Evolutionary conservation across 1,140 invertebrate species (phyloP), one percentile per base, ranked within the genome.

Genomic region (Oedothorax gibbosus): DNA sequence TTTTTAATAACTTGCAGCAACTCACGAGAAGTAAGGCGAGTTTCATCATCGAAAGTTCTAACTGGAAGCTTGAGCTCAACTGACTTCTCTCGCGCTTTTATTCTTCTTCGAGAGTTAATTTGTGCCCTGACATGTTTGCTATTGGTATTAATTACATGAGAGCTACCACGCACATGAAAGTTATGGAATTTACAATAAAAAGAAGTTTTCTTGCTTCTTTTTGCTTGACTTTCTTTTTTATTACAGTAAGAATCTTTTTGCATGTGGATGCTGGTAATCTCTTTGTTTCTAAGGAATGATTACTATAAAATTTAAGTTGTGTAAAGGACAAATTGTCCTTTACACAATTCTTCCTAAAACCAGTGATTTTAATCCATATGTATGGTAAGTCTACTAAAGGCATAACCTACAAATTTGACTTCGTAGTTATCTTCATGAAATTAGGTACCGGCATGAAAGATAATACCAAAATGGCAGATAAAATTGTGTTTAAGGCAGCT

Each of bases 31-130:
- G 73, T 51, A 35, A 56, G 73, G 21, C 49, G 73, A 6, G 73
- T 76, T 76, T 76, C 51, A 76, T 76, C 73, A 15, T 76, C 73
- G 51, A 76, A 76, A 76, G 53, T 76, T 76, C 73, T 76, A 62
- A 76, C 21, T 64, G 73, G 73, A 76, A 60, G 73, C 53, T 76
- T 57, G 62, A 0, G 73, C 35, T 69, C 66, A 69, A 69, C 66
- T 35, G 66, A 69, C 73, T 76, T 76, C 57, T 64, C 50, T 76
- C 73, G 73, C 14, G 73, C 73, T 76, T 76, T 76, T 76, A 76
- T 56, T 76, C 73, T 60, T 64, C 73, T 51, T 56, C 50, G 9
- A 76, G 73, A 76, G 50, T 64, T 60, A 15, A 76, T 56, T 56
- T 76, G 73, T 64, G 73, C 51, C 4, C 21, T 21, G 18, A 54